These are phyloP conservation scores for Trichosurus vulpecula DNA, from an alignment of 2,797 vertebrate species.

Conservation along the genomic window DNA sequence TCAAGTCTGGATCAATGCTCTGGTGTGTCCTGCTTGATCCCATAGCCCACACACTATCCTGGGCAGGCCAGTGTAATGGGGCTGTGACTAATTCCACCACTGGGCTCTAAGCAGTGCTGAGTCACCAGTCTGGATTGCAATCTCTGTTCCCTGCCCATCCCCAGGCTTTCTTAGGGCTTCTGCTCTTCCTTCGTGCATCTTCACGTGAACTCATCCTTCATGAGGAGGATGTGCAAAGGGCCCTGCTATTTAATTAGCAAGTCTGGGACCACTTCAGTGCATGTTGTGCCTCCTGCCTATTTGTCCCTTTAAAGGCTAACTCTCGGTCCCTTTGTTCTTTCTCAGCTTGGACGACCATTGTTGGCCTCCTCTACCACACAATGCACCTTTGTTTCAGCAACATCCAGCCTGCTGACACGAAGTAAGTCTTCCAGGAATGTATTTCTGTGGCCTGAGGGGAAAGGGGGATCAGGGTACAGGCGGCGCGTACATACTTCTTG, in stretches of 20 bases:
- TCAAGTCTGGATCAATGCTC: neutral
- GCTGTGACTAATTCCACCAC: neutral
- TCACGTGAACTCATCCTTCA: neutral
- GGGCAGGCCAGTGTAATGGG: neutral
- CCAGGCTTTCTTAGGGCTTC: neutral
- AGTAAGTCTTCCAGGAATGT: conserved; percentile 83
- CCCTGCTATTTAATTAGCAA: neutral
- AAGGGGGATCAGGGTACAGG: neutral
- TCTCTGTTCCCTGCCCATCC: neutral
- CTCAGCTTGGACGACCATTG: conserved; percentile 93
- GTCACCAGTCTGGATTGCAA: neutral
- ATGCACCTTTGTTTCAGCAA: conserved; percentile 91
- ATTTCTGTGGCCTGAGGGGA: neutral
- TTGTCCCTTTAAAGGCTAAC: neutral
- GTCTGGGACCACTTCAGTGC: neutral
- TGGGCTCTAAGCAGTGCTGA: neutral
- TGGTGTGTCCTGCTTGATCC: neutral
- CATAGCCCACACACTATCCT: neutral
- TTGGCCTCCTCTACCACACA: conserved; percentile 94
- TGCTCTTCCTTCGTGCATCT: neutral
- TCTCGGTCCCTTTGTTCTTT: conserved; percentile 52
- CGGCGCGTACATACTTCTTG: fast-evolving
- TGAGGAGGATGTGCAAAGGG: neutral
- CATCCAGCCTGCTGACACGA: conserved; percentile 91
- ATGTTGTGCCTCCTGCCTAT: fast-evolving